Conservation (phyloP, 2,113 vertebrate species). For the Mungos mungo region DNA sequence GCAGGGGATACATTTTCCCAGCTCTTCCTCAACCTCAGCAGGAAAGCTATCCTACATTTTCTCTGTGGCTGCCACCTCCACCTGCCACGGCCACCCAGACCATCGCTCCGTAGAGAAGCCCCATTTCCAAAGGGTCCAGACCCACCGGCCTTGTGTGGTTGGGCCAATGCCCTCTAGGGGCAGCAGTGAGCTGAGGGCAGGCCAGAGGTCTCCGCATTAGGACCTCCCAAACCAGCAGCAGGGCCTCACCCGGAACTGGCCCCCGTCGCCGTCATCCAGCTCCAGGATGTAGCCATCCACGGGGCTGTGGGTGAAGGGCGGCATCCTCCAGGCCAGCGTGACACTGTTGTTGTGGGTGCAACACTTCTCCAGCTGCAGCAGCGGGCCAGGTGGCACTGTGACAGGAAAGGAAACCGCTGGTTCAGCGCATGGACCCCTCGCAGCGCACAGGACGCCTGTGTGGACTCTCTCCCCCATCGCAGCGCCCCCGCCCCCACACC, state of each 20-base stretch:
- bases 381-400: constrained; percentile 90
- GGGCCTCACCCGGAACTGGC: constrained; percentile 94
- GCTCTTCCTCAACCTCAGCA: neutral
- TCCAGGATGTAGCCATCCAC: constrained; percentile 98
- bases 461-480: neutral
- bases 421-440: constrained; percentile 72
- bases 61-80: neutral
- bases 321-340: constrained; percentile 96
- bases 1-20: neutral
- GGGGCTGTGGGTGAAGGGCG: constrained; percentile 85
- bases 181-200: neutral
- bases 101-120: accelerated
- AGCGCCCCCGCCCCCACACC: neutral
- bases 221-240: neutral
- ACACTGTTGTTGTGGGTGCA: constrained; percentile 97
- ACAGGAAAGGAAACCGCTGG: constrained; percentile 86
- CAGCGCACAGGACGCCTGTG: neutral
- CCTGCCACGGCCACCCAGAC: neutral
- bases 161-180: accelerated
- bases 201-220: accelerated
- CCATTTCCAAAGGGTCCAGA: neutral
- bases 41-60: neutral
- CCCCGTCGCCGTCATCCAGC: constrained; percentile 96
- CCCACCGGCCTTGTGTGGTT: neutral
- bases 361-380: constrained; percentile 98